Conservation (phyloP, 2,113 vertebrate species). For the Festucalex cinctus region DNA sequence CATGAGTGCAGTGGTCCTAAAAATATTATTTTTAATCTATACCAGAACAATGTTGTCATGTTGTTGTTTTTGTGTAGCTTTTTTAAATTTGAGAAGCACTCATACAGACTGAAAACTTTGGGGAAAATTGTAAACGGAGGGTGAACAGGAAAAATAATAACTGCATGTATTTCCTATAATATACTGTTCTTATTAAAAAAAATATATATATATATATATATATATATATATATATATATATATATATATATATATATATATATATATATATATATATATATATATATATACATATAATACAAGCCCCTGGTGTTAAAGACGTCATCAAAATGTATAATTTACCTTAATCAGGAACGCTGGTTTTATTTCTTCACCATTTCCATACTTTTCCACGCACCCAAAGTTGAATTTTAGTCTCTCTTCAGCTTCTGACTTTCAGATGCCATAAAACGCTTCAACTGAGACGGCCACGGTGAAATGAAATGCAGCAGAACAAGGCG, state of each 20-base stretch:
- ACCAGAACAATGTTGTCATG: not conserved
- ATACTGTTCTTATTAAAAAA: not conserved
- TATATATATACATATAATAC: not conserved
- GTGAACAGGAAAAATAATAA: not conserved
- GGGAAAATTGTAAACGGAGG: not conserved
- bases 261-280: no score
- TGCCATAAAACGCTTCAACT: not conserved
- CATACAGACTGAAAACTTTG: not conserved
- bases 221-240: no score
- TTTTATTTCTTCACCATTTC: slow-evolving; percentile 7
- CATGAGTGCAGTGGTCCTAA: not conserved
- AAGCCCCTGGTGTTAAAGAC: not conserved
- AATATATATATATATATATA: no score
- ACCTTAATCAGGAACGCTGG: slow-evolving; percentile 23
- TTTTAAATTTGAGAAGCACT: not conserved
- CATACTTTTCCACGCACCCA: not conserved
- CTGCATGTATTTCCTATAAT: not conserved
- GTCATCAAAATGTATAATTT: not conserved
- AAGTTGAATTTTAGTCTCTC: not conserved
- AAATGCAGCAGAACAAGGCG: slow-evolving; percentile 34
- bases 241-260: no score
- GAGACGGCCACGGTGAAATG: not conserved
- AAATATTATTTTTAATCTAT: not conserved
- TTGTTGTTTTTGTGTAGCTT: not conserved
- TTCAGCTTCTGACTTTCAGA: not conserved